Conservation (phyloP, 64 coral and sea anemone species). For the Montipora foliosa region DNA sequence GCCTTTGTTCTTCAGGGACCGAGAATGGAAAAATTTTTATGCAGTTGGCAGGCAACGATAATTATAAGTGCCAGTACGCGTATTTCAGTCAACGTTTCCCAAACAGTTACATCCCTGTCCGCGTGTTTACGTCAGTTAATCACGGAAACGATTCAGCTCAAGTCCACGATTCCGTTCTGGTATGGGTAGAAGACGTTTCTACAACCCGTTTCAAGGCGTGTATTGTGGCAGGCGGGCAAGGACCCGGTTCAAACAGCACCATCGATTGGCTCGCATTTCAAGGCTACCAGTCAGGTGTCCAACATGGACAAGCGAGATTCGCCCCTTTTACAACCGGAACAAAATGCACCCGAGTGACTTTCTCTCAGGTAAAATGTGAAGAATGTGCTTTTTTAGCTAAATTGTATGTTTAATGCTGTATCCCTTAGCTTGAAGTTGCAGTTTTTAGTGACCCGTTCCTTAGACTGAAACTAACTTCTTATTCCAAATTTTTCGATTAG, state of each 20-base stretch:
- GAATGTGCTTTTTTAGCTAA: background rate
- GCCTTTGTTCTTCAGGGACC: background rate
- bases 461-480: too few relatives aligned
- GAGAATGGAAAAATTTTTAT: background rate
- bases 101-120: background rate
- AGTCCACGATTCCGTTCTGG: background rate
- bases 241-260: background rate
- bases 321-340: slow-evolving; percentile 12
- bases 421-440: too few relatives aligned
- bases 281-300: background rate
- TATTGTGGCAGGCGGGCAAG: background rate
- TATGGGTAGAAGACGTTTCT: slow-evolving; percentile 23
- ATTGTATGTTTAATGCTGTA: too few relatives aligned
- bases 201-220: slow-evolving; percentile 1
- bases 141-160: background rate
- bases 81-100: background rate
- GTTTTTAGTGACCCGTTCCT: too few relatives aligned
- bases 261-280: slow-evolving; percentile 40
- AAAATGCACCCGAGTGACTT: background rate
- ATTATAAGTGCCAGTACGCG: background rate
- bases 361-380: background rate
- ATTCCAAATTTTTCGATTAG: too few relatives aligned
- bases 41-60: background rate
- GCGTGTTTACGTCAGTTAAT: slow-evolving; percentile 1
- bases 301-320: background rate